Evolutionary conservation across 2,888 invertebrate genomes (phyloP), one percentile per base, ranked within the genome.

Genomic region (Eupithecia insigniata): DNA sequence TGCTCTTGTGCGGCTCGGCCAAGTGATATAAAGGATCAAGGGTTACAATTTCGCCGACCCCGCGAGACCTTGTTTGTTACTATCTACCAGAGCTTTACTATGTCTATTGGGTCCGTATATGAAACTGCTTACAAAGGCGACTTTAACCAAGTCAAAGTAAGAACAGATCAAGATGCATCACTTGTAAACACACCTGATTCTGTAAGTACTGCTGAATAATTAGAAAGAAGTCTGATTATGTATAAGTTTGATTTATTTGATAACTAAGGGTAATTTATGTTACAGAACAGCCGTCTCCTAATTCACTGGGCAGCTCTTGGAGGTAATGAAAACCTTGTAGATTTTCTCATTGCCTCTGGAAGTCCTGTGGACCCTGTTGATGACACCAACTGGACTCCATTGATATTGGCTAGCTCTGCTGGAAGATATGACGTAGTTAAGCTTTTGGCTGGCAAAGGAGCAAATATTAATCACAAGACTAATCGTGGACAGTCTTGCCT

Each of bases 241-340:
- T 3, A 16, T 39, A 36, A 66, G 32, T 65, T 69, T 67, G 26
- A 55, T 26, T n/a, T 69, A 34, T 18, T n/a, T 39, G 12, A 51
- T 51, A 22, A 51, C 51, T 12, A 22, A 51, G 2, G 12, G 22
- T 22, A 51, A 51, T 22, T 30, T 60, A 18, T 60, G 30, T 94
- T 93, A 34, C 88, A 97, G 97, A 96, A 96, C 89, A 94, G 94
- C 69, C 95, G 98, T 73, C 94, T 96, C 76, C 92, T 97, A 28
- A 90, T 98, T 78, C 97, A 98, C 87, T 97, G 98, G 97, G 97
- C 97, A 51, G 95, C 96, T 67, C 92, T 97, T 69, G 96, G 97
- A 76, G 98, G 98, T 30, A 97, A 97, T 89, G 94, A 96, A 64
- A 96, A 96, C 79, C 91, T 98, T 68, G 97, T 97, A 0, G 95